Base-by-base conservation (phyloP, 2,797 vertebrate genomes). In the Anolis apletophallus region DNA sequence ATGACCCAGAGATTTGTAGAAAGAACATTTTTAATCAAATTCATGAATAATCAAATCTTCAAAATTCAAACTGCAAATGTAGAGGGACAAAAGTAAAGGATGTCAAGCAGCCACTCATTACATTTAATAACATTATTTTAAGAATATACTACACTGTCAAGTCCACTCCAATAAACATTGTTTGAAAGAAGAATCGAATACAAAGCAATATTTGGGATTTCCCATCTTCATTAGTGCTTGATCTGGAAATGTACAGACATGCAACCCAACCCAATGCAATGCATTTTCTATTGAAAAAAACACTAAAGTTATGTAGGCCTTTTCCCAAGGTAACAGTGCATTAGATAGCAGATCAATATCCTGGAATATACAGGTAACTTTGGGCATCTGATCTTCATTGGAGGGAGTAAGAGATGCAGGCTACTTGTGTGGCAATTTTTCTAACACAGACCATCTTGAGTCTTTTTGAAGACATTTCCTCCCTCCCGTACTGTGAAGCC, bases 161-260 rank as follows among this genome's bases (percentile, higher is more conserved):
- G 46, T 16, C 23, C 14, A 55, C 32, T 78, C 40, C 54, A 84
- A 91, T 88, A 76, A 29, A 87, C 34, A 83, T 80, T 54, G 78
- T 46, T 74, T 74, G 32, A 88, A 87, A 81, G 40, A 55, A 86
- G 3, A 77, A 89, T 61, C 29, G 75, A 78, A 67, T 40, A 2
- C 34, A 77, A 32, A 1, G 26, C 29, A 46, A 10, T 5, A 61
- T 46, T 91, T 77, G 46, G 12, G 14, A 21, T 81, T 68, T 16
- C 14, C 11, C 2, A n/a, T 34, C 5, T 67, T 79, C 81, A 76
- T 57, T 61, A n/a, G 17, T 59, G 12, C 54, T 89, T 83, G 21
- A 29, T 57, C 61, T 64, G 61, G 23, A 64, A 26, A 61, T 10
- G n/a, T 9, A 64, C 1, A 29, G 61, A 29, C 8, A 19, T 64